A percentile compares a stretch with the other conserved stretches of the same genome.
Evolutionary conservation across 64 coral and sea anemone species (phyloP).

Genomic region (Cladopsammia gracilis): DNA sequence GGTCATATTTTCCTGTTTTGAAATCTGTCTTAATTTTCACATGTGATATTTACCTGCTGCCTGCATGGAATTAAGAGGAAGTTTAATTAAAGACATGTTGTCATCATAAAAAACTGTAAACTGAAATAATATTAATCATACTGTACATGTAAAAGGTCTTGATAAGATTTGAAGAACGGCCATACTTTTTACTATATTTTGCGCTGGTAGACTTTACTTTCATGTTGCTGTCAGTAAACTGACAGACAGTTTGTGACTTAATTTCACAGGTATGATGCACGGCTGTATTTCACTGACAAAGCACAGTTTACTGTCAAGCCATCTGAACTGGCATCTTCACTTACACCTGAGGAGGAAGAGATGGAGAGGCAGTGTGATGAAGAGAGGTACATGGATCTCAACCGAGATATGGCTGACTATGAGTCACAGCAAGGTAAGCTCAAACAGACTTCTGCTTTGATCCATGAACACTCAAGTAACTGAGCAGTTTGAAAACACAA

Average conservation of each 20-base stretch:
- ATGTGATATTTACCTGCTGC: not conserved
- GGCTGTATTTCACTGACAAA: conserved; percentile 75
- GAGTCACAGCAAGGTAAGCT: conserved; percentile 66
- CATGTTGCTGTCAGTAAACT: not conserved
- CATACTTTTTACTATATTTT: not conserved
- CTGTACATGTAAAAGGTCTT: too few relatives aligned
- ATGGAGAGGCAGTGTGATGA: conserved; percentile 72
- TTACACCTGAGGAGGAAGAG: conserved; percentile 64
- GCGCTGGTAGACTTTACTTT: not conserved
- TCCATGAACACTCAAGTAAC: not conserved
- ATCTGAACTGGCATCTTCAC: not conserved
- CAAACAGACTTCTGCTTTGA: not conserved
- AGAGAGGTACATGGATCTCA: conserved; percentile 81
- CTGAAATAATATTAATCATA: too few relatives aligned
- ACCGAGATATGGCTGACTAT: conserved; percentile 41
- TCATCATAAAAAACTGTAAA: too few relatives aligned
- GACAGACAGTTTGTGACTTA: not conserved
- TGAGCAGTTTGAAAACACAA: too few relatives aligned
- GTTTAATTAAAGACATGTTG: too few relatives aligned
- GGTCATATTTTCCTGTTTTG: not conserved
- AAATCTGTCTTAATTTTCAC: not conserved
- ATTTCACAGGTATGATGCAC: conserved; percentile 75
- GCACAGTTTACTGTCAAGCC: conserved; percentile 60
- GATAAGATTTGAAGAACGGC: too few relatives aligned
- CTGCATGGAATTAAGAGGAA: too few relatives aligned